Base-by-base conservation (phyloP, 2,888 invertebrate genomes). In the Drosophila borealis region DNA sequence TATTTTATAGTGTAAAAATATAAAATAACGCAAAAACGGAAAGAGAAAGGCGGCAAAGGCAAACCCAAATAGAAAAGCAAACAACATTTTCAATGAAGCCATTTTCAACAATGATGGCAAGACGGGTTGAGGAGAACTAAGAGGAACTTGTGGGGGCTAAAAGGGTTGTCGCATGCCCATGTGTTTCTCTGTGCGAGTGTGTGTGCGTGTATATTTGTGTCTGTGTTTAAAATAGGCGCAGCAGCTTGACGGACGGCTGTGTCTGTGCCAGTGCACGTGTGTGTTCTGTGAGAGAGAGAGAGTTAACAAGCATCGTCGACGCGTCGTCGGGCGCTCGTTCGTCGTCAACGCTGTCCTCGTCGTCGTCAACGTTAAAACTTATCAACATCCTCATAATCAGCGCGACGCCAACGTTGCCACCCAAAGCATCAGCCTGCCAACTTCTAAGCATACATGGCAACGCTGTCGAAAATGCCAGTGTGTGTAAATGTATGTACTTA, bases 311-410 rank as follows among this genome's bases (percentile, higher is more conserved):
- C 75, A 64, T 75, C 70, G 64, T 61, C 64, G 63, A 63, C 57
- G 78, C 56, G 78, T 53, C 17, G 13, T 53, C 53, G 53, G 33
- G 41, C 33, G 53, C 53, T 53, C 53, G 53, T 29, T 53, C 53
- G 53, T 79, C 81, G 81, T 67, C 68, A 65, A 68, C 59, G 50
- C 63, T 78, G 74, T 62, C 59, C 44, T 39, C 59, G 54, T 65
- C 56, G 55, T 62, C 70, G 67, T 70, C 68, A 54, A 74, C 78
- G 79, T 80, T 69, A 55, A 82, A 87, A 87, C 88, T 85, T 89
- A 89, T 89, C 85, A 89, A 89, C 89, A 87, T 88, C 79, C 89
- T 87, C 89, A 88, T 83, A 83, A 83, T 84, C 88, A 84, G 88
- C 80, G 82, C 74, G 66, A 71, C 68, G 81, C 65, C 88, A 84